Evolutionary conservation across 64 coral and sea anemone species (phyloP).

Genomic region (Porites lutea): DNA sequence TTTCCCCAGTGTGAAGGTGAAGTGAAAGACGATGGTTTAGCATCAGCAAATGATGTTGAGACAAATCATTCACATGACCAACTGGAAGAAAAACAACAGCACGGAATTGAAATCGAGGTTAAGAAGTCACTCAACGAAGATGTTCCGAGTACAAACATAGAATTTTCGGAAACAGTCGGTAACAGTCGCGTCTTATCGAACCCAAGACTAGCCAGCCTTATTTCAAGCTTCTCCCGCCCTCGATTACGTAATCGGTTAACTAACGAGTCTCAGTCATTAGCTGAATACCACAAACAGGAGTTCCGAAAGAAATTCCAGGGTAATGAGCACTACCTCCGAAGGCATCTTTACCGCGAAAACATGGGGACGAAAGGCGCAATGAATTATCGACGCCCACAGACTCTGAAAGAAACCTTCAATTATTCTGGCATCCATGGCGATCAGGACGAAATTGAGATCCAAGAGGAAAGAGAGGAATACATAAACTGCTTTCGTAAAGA

Average conservation of each 20-base stretch:
- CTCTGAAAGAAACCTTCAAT: neutral
- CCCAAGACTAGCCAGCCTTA: slow-evolving; percentile 76
- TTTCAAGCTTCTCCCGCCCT: slow-evolving; percentile 51
- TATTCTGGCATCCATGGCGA: neutral
- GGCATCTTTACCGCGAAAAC: slow-evolving; percentile 79
- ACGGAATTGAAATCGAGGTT: neutral
- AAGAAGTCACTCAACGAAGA: neutral
- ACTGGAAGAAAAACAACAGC: neutral
- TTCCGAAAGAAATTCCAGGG: slow-evolving; percentile 95
- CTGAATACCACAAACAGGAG: slow-evolving; percentile 91
- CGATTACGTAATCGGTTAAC: slow-evolving; percentile 43
- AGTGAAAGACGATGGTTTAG: neutral
- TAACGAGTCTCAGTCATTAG: slow-evolving; percentile 55
- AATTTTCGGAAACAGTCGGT: neutral
- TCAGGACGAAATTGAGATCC: neutral
- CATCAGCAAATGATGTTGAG: neutral
- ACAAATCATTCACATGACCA: neutral
- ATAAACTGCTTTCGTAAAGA: neutral
- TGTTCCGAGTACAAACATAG: neutral
- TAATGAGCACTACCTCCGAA: slow-evolving; percentile 93
- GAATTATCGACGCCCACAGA: neutral
- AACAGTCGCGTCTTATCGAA: slow-evolving; percentile 12
- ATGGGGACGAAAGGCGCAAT: neutral
- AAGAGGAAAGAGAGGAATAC: slow-evolving; percentile 11
- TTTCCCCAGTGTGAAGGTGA: neutral